Evolutionary conservation across 2,113 vertebrate genomes (phyloP).

Genomic region (Bungarus multicinctus): DNA sequence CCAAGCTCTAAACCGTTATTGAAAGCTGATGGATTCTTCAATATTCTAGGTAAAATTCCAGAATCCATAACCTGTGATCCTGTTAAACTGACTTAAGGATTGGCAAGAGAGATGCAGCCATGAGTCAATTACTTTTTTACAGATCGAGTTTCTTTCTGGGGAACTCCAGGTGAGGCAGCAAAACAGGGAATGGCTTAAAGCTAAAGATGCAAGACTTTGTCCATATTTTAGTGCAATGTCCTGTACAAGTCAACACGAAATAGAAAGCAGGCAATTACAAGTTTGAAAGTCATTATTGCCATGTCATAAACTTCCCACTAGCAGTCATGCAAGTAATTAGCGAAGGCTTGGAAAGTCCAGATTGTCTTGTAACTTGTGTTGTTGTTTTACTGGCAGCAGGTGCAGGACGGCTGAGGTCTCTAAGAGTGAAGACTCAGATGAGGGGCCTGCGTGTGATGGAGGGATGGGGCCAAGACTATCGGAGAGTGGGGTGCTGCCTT

Average conservation of each 20-base stretch:
- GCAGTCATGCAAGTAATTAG: neutral
- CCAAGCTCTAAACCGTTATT: neutral
- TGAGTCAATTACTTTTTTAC: neutral
- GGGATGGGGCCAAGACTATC: no score
- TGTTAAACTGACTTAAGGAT: neutral
- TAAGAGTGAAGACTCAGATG: no score
- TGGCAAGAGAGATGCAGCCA: neutral
- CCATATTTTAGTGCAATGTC: neutral
- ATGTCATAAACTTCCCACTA: neutral
- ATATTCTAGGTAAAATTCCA: neutral
- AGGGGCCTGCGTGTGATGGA: no score
- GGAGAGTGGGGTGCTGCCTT: no score
- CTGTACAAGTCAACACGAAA: neutral
- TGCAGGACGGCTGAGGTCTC: no score
- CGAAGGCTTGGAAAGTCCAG: neutral
- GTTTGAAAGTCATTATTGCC: neutral
- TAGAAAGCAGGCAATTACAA: neutral
- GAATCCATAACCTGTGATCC: neutral
- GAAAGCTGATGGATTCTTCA: neutral
- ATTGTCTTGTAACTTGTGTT: neutral
- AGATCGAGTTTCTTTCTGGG: neutral
- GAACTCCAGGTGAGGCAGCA: neutral
- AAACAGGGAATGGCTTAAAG: neutral
- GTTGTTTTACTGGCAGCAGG: no score
- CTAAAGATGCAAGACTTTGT: neutral